A percentile compares a stretch with the other conserved stretches of the same genome.
These are phyloP conservation scores for Ornithoptera alexandrae DNA, from an alignment of 2,888 invertebrate genomes.

Conservation along the genomic window DNA sequence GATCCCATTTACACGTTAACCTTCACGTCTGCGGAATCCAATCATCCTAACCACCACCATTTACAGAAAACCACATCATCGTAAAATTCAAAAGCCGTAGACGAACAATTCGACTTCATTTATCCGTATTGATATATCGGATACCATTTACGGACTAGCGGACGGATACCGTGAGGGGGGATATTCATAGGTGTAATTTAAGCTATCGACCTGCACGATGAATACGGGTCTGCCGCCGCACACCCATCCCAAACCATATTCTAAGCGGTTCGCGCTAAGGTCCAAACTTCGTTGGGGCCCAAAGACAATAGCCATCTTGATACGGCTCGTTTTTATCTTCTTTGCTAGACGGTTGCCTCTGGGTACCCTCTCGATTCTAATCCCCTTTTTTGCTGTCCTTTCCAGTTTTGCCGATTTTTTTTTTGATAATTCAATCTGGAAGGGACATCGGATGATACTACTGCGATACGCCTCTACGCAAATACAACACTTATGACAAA, in stretches of 20 bases:
- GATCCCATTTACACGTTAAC: no score
- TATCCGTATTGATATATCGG: conserved; percentile 23
- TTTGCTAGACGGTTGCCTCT: conserved; percentile 14
- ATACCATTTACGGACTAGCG: conserved; percentile 17
- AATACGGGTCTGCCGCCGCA: conserved; percentile 4
- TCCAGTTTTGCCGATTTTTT: conserved; percentile 9
- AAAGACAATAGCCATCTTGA: conserved; percentile 21
- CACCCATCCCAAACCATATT: conserved; percentile 2
- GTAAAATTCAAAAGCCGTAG: conserved; percentile 6
- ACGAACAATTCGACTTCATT: conserved; percentile 19
- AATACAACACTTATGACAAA: no score
- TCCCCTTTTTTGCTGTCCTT: conserved; percentile 8
- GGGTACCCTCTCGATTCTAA: conserved; percentile 10
- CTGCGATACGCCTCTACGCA: no score
- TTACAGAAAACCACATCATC: neutral
- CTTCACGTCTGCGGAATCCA: no score
- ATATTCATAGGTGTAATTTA: conserved; percentile 28
- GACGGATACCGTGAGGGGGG: neutral
- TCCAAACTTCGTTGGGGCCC: conserved; percentile 2
- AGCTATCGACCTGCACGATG: conserved; percentile 19
- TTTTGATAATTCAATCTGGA: conserved; percentile 14
- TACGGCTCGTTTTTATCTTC: conserved; percentile 19
- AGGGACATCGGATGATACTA: conserved; percentile 6
- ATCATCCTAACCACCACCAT: no score
- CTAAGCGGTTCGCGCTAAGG: neutral